These are phyloP conservation scores for Gobiocypris rarus DNA, from an alignment of 2,113 vertebrate genomes.

Conservation along the genomic window DNA sequence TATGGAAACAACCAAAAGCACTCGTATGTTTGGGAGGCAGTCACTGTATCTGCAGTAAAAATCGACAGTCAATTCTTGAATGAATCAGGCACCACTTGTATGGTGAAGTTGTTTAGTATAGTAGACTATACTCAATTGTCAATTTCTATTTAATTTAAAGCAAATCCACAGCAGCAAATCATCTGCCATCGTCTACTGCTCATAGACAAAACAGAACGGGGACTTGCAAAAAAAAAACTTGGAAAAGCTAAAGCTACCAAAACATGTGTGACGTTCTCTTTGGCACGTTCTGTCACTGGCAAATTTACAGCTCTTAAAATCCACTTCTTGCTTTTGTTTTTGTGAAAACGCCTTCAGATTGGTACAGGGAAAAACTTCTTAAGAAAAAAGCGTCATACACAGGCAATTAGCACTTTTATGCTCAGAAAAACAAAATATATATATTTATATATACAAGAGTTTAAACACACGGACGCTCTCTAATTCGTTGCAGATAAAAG, in stretches of 20 bases:
- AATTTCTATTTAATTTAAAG: not conserved
- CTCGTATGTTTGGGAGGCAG: conserved; percentile 43
- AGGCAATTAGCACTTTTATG: conserved; percentile 33
- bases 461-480: conserved; percentile 8
- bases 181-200: conserved; percentile 16
- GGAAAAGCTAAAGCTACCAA: conserved; percentile 28
- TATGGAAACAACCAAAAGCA: conserved; percentile 62
- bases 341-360: conserved; percentile 19
- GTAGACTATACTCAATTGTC: not conserved
- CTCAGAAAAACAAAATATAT: conserved; percentile 3
- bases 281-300: conserved; percentile 70
- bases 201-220: conserved; percentile 3
- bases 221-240: conserved; percentile 11
- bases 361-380: conserved; percentile 24
- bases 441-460: not conserved
- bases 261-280: conserved; percentile 59
- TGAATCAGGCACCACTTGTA: not conserved
- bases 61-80: conserved; percentile 23
- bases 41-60: conserved; percentile 29
- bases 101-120: not conserved
- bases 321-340: conserved; percentile 44
- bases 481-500: conserved; percentile 53
- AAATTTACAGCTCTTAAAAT: conserved; percentile 60
- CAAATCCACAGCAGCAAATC: conserved; percentile 14
- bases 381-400: conserved; percentile 13